Conservation (phyloP, 2,113 vertebrate genomes). For the Macrotus californicus region DNA sequence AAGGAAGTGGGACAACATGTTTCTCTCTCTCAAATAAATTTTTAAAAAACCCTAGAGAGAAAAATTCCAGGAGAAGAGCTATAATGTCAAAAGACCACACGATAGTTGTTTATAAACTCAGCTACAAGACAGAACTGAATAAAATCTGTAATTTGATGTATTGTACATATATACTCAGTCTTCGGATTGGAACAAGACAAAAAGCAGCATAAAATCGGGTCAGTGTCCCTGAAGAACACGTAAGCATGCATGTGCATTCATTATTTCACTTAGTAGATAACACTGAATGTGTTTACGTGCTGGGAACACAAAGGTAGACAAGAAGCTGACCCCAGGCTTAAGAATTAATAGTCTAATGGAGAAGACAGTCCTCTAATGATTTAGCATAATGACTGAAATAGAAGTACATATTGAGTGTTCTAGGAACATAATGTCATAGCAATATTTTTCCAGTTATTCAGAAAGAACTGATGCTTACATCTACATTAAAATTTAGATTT, state of each 20-base stretch:
- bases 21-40: no score
- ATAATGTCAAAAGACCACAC: slow-evolving; percentile 2
- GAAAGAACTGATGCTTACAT: neutral
- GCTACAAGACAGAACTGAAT: neutral
- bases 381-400: neutral
- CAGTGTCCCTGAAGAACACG: neutral
- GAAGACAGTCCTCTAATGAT: neutral
- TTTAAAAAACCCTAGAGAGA: neutral
- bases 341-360: neutral
- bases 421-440: neutral
- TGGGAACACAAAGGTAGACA: neutral
- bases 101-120: neutral
- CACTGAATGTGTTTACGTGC: neutral
- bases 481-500: neutral
- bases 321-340: neutral
- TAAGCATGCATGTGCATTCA: neutral
- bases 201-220: neutral
- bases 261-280: neutral
- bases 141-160: neutral
- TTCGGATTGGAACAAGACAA: neutral
- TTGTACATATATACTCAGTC: neutral
- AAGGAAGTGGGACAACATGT: no score
- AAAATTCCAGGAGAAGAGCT: neutral
- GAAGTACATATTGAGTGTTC: neutral
- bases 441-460: slow-evolving; percentile 3